Evolutionary conservation across 2,888 invertebrate species (phyloP), one percentile per base, ranked within the genome.

Genomic region (Noctua comes): DNA sequence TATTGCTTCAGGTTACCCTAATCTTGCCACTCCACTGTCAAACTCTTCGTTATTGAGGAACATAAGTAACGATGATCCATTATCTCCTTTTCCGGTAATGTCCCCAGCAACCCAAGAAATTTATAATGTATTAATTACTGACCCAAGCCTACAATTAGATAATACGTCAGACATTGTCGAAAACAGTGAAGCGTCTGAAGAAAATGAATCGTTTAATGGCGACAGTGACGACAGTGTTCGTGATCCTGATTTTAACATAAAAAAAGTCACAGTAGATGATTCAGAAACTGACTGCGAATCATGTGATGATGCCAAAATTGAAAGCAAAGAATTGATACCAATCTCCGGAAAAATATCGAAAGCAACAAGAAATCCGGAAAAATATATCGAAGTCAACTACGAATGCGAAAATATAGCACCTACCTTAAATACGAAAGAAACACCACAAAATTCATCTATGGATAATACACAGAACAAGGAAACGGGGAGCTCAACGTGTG

Each of bases 91-190:
- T 57, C 74, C 74, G 54, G 31, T 59, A 27, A 74, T 75, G 75
- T 75, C 75, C 68, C 75, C 75, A 59, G 75, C 75, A 62, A 75
- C 75, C 31, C 59, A 68, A 68, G 68, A 75, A 59, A 7, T 68
- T 75, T 75, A 75, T 75, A 46, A 75, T 62, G 54, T 68, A 31
- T 75, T 75, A 68, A 75, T 68, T 27, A 68, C 59, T 57, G 68
- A 75, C 68, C 66, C 66, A 66, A 66, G 4, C 16, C 16, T 66
- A 43, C 43, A 66, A n/a, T 66, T 66, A 7, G 43, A 66, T 43
- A 66, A 18, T 66, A 66, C 43, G 64, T 64, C n/a, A 43, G 40
- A 40, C 40, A 40, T 66, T n/a, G 8, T 66, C 2, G 66, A 66
- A 40, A 66, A 66, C 43, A 66, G 66, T 66, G 66, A 66, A 43